Base-by-base conservation (phyloP, 2,797 vertebrate genomes). In the Silurus lanzhouensis region DNA sequence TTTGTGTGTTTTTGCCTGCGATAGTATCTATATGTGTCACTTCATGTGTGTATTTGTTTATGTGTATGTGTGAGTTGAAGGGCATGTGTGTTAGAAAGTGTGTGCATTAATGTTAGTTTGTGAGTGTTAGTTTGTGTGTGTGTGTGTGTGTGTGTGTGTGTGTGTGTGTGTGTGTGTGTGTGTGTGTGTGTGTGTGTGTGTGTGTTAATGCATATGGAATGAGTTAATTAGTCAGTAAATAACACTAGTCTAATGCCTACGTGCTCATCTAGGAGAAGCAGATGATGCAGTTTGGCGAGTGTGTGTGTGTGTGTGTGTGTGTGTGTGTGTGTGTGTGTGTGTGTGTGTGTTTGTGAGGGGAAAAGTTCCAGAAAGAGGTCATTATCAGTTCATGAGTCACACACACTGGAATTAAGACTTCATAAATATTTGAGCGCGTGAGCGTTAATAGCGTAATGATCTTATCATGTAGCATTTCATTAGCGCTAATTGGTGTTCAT, bases 401-500 rank as follows among this genome's bases (percentile, higher is more conserved):
- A 90, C 87, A 74, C 83, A 90, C 87, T 88, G 83, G 87, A 93
- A 91, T 93, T 92, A 94, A 90, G 84, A 89, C 86, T 84, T 88
- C 85, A 38, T 93, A 92, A 93, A 92, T 93, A 92, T 94, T 93
- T 93, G 92, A 89, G 87, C 81, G 81, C 9, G 7, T 10, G 48
- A 52, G 48, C 48, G 48, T 52, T 91, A 93, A 93, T 93, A 91
- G 91, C 90, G 91, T 91, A 89, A 92, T 94, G 92, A 91, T 93
- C 91, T 92, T 93, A 93, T 93, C 88, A 84, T 92, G 90, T 91
- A 91, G 82, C 46, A 92, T 92, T 94, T 91, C 91, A 92, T 88
- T 88, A 89, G 89, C 88, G 86, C 90, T 93, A 94, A 94, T 93
- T 92, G 92, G 85, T 90, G 92, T 91, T 95, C 89, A 93, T 94